phyloP scores from a whole-genome alignment of 2,888 invertebrate species.

The Lepidochrysops patricia region DNA sequence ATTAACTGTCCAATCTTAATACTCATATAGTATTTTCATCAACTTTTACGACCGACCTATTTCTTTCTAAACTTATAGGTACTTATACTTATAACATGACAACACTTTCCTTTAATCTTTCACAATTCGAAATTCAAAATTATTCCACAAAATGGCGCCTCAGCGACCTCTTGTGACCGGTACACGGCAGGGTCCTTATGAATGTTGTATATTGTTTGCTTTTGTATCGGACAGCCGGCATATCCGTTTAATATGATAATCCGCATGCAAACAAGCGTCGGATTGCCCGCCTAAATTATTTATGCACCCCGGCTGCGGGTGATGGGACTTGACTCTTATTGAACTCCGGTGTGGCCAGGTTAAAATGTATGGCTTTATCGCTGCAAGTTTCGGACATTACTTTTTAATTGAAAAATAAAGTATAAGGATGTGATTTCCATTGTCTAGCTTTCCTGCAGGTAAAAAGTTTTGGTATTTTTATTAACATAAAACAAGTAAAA shows the following conservation, averaged over 20 bases:
- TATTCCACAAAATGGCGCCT: conserved; percentile 3
- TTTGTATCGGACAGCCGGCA: conserved; percentile 53
- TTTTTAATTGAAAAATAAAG: neutral
- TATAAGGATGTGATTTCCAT: too few relatives aligned
- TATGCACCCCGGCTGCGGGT: conserved; percentile 63
- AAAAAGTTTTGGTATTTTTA: too few relatives aligned
- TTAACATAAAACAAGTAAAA: too few relatives aligned
- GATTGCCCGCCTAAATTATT: conserved; percentile 70
- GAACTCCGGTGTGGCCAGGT: conserved; percentile 40
- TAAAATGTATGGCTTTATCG: conserved; percentile 35
- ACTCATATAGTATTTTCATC: too few relatives aligned
- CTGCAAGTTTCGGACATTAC: neutral
- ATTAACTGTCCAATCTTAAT: too few relatives aligned
- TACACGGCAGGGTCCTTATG: conserved; percentile 45
- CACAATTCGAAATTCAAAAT: neutral
- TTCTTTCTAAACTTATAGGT: too few relatives aligned
- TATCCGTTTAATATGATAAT: conserved; percentile 75
- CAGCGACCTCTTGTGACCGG: conserved; percentile 26
- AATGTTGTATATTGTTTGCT: conserved; percentile 67
- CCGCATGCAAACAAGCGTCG: conserved; percentile 69
- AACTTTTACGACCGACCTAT: too few relatives aligned
- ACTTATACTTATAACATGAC: too few relatives aligned
- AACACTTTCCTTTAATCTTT: neutral
- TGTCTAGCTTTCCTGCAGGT: too few relatives aligned
- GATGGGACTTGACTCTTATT: conserved; percentile 60